These are phyloP conservation scores for Urophycis tenuis DNA, from an alignment of 2,797 vertebrate species.

Conservation along the genomic window DNA sequence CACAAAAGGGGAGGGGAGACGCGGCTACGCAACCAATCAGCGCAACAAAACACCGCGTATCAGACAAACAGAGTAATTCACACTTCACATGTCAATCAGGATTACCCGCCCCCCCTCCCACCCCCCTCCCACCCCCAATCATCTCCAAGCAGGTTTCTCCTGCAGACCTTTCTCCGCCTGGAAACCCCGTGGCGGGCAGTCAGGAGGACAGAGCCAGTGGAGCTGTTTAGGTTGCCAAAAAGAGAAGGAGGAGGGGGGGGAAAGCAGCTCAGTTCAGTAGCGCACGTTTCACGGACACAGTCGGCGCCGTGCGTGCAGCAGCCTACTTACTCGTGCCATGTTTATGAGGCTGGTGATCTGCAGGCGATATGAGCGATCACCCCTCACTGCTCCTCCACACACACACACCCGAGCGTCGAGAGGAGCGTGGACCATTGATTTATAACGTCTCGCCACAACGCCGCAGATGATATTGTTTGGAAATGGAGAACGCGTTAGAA, in stretches of 20 bases:
- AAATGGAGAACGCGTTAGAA: slow-evolving; percentile 25
- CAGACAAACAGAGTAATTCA: slow-evolving; percentile 73
- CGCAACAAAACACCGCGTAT: slow-evolving; percentile 68
- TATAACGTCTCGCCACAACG: slow-evolving; percentile 1
- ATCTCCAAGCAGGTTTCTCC: no score
- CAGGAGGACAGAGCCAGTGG: no score
- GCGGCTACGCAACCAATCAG: slow-evolving; percentile 57
- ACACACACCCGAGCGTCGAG: not conserved
- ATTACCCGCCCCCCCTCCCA: no score
- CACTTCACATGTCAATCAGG: slow-evolving; percentile 76
- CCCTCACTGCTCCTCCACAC: slow-evolving; percentile 17
- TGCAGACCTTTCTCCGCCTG: no score
- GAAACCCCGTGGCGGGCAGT: no score
- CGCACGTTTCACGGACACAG: not conserved
- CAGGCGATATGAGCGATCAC: slow-evolving; percentile 48
- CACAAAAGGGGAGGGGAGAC: slow-evolving; percentile 51
- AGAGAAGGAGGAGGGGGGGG: no score
- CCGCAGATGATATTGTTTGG: slow-evolving; percentile 23
- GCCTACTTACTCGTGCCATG: slow-evolving; percentile 17
- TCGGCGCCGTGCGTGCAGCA: not conserved
- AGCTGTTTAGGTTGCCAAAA: no score
- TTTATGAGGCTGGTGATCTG: slow-evolving; percentile 32
- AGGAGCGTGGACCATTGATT: not conserved
- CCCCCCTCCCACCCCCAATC: no score
- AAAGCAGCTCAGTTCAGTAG: not conserved